Evolutionary conservation across 2,888 invertebrate genomes (phyloP), one percentile per base, ranked within the genome.

Genomic region (Aquatica leii): DNA sequence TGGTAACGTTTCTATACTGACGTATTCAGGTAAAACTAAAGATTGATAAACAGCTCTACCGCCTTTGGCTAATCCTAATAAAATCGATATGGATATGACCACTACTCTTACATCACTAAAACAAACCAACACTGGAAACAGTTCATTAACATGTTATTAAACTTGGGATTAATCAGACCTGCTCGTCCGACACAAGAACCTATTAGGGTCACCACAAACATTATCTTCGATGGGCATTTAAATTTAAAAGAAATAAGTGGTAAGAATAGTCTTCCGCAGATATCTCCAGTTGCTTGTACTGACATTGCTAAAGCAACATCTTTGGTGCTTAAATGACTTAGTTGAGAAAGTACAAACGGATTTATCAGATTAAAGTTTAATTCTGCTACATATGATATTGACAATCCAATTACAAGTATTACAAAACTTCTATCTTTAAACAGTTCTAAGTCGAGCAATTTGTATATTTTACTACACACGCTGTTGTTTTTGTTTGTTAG

Each of bases 381-480:
- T 69, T 84, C 84, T 1, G 84, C 79, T 15, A 82, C 83, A 60
- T 82, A 83, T 18, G 80, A 82, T 14, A 84, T 67, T n/a, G 82
- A 80, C 74, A 82, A 75, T 24, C 83, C 82, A 61, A 80, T 59
- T 12, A 77, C 70, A n/a, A 75, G 71, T 41, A 78, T 67, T 17
- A 80, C 74, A 68, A 77, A 80, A 6, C 75, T 71, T 52, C 72
- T 55, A 58, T 80, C 74, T 65, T 74, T 74, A 34, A 81, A 73
- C 50, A 81, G 69, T 56, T 77, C 77, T 18, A 81, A 71, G 70
- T 81, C 76, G 69, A 81, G 77, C 20, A 75, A 62, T 46, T 73
- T 69, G 43, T 69, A 71, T 6, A 80, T 41, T 69, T 75, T 77
- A 15, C 58, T 58, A 40, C 71, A 65, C 17, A 14, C 67, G 68